A percentile compares a stretch with the other conserved stretches of the same genome.
Evolutionary conservation across 64 coral and sea anemone species (phyloP).

Genomic region (Exaiptasia diaphana): DNA sequence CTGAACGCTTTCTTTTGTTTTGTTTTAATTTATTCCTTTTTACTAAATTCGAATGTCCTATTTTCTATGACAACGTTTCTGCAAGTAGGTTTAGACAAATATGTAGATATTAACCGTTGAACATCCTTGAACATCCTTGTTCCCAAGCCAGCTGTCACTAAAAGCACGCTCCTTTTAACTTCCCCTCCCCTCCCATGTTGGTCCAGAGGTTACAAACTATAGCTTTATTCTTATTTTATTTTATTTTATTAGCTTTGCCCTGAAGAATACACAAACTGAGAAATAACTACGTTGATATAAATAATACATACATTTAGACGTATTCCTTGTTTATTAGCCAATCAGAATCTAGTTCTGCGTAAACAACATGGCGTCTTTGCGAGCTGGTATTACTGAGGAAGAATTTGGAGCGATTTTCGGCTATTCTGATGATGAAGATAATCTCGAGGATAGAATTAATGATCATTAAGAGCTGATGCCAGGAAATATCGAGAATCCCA

Average conservation of each 20-base stretch:
- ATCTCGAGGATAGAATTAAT: neutral
- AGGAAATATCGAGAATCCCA: no score
- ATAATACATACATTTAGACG: no score
- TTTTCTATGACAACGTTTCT: no score
- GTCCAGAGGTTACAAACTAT: neutral
- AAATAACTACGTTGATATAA: no score
- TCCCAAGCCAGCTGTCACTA: neutral
- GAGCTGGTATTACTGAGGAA: neutral
- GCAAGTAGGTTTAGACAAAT: no score
- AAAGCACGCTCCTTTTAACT: neutral
- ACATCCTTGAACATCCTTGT: neutral
- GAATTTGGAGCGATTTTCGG: slow-evolving; percentile 16
- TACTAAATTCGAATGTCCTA: no score
- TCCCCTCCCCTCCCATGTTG: neutral
- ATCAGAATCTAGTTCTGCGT: neutral
- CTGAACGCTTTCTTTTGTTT: no score
- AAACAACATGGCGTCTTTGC: neutral
- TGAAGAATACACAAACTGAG: no score
- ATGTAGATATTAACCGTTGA: no score
- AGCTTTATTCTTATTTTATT: no score
- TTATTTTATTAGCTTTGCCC: no score
- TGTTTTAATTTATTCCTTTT: no score
- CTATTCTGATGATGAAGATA: neutral
- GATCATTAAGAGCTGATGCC: neutral
- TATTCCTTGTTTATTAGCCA: neutral